A percentile compares a stretch with the other conserved stretches of the same genome.
Conservation (phyloP, 1,140 invertebrate species). For the Drosophila takahashii region DNA sequence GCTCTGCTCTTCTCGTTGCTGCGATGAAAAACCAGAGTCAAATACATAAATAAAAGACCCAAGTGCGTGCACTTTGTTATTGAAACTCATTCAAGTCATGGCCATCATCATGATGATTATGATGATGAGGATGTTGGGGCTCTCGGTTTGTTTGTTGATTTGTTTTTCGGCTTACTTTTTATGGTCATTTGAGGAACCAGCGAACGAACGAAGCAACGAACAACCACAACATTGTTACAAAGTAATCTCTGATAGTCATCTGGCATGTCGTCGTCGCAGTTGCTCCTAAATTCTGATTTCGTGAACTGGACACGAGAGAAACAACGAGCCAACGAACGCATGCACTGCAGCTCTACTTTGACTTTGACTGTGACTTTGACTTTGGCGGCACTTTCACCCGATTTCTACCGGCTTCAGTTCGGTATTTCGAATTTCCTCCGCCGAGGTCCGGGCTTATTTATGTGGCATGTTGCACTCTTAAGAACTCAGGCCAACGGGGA, state of each 20-base stretch:
- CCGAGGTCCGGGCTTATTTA: constrained; percentile 63
- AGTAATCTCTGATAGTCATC: constrained; percentile 79
- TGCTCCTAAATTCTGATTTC: constrained; percentile 80
- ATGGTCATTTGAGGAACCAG: constrained; percentile 65
- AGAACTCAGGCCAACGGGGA: constrained; percentile 43
- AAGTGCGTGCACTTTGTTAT: constrained; percentile 82
- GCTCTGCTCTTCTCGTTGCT: constrained; percentile 25
- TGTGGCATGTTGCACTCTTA: constrained; percentile 77
- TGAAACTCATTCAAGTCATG: constrained; percentile 77
- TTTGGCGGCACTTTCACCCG: constrained; percentile 80
- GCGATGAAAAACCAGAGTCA: constrained; percentile 30
- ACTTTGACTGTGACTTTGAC: constrained; percentile 50
- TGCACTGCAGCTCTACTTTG: constrained; percentile 49
- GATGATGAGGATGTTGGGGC: constrained; percentile 41
- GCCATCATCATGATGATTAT: constrained; percentile 57
- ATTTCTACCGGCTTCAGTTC: constrained; percentile 74
- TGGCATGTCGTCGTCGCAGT: constrained; percentile 56
- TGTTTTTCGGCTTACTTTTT: constrained; percentile 61
- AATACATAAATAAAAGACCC: constrained; percentile 77
- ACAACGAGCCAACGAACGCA: constrained; percentile 49
- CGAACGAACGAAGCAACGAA: constrained; percentile 5
- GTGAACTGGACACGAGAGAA: constrained; percentile 55
- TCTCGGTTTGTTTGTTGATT: constrained; percentile 59
- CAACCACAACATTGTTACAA: constrained; percentile 55
- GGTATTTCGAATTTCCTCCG: constrained; percentile 72